These are phyloP conservation scores for Drosophila ercepeae DNA, from an alignment of 1,140 invertebrate species.

Conservation along the genomic window DNA sequence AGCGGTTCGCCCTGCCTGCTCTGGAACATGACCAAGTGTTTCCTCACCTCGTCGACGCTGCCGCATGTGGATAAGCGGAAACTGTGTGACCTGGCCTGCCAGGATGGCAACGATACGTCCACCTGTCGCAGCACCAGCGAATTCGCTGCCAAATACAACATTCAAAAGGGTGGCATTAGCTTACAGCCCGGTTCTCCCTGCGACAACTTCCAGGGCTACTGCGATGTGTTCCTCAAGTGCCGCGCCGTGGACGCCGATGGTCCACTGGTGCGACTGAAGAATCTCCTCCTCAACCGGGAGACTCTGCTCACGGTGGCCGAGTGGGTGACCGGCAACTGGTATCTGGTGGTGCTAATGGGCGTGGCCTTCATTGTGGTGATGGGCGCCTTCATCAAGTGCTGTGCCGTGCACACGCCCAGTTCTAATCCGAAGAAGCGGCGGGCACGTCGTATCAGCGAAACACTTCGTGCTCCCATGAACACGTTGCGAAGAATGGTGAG, in stretches of 20 bases:
- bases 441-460: slow-evolving; percentile 93
- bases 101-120: slow-evolving; percentile 90
- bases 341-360: slow-evolving; percentile 96
- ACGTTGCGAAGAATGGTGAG: slow-evolving; percentile 89
- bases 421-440: slow-evolving; percentile 97
- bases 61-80: slow-evolving; percentile 92
- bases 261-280: slow-evolving; percentile 97
- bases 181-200: slow-evolving; percentile 97
- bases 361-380: slow-evolving; percentile 97
- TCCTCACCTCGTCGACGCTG: slow-evolving; percentile 93
- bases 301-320: slow-evolving; percentile 93
- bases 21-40: slow-evolving; percentile 97
- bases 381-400: slow-evolving; percentile 99
- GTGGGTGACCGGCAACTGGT: slow-evolving; percentile 98
- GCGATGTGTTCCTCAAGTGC: slow-evolving; percentile 99
- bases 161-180: slow-evolving; percentile 93
- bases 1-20: slow-evolving; percentile 97
- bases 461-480: slow-evolving; percentile 93
- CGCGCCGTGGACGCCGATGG: slow-evolving; percentile 99
- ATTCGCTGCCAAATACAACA: slow-evolving; percentile 89
- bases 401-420: slow-evolving; percentile 99
- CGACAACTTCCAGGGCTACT: slow-evolving; percentile 99
- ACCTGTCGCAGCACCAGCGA: slow-evolving; percentile 95
- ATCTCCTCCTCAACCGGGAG: slow-evolving; percentile 96
- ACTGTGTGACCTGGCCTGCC: slow-evolving; percentile 98